A percentile compares a stretch with the other conserved stretches of the same genome.
Evolutionary conservation across 2,888 invertebrate genomes (phyloP).

Genomic region (Thera obeliscata): DNA sequence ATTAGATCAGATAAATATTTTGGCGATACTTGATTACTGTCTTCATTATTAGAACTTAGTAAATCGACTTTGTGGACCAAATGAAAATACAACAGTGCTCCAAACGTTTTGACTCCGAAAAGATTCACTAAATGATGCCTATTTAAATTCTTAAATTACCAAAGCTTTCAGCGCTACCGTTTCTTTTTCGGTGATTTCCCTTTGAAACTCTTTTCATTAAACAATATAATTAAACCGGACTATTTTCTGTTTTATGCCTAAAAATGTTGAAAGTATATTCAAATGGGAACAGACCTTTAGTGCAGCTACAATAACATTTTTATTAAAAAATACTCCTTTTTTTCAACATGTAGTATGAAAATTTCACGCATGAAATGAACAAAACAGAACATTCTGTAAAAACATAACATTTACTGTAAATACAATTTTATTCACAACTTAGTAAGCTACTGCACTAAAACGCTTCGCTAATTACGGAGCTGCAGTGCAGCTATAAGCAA

Average conservation of each 20-base stretch:
- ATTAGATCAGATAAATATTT: too few relatives aligned
- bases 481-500: slow-evolving; percentile 74
- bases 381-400: neutral
- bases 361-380: neutral
- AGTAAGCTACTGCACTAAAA: slow-evolving; percentile 46
- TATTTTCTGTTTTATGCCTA: slow-evolving; percentile 4
- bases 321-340: too few relatives aligned
- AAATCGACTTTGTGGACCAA: slow-evolving; percentile 42
- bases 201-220: slow-evolving; percentile 27
- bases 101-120: slow-evolving; percentile 30
- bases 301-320: too few relatives aligned
- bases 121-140: slow-evolving; percentile 22
- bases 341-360: too few relatives aligned
- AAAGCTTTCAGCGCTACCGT: slow-evolving; percentile 21
- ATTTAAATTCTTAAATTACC: slow-evolving; percentile 25
- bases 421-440: slow-evolving; percentile 5
- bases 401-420: neutral
- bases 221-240: slow-evolving; percentile 4
- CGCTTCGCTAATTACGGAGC: slow-evolving; percentile 69
- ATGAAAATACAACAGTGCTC: slow-evolving; percentile 29
- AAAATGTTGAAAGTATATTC: neutral
- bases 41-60: slow-evolving; percentile 13
- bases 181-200: slow-evolving; percentile 17
- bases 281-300: too few relatives aligned
- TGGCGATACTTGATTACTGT: too few relatives aligned